Percentiles rank a stretch among this genome's conserved stretches.
phyloP scores from a whole-genome alignment of 2,113 vertebrate species.

The Dascyllus trimaculatus region DNA sequence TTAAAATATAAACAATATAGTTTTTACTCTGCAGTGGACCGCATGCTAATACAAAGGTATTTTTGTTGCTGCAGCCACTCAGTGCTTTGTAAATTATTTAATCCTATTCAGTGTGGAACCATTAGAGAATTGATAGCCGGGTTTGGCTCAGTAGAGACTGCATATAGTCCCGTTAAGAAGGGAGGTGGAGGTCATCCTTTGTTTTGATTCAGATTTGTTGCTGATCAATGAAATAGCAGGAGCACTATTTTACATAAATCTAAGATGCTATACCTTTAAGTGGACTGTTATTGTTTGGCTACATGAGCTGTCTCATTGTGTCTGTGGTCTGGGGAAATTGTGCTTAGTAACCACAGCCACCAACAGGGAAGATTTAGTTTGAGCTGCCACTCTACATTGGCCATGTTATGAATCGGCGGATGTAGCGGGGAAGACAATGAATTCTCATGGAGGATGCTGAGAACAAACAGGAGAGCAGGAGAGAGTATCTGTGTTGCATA shows the following conservation, averaged over 20 bases:
- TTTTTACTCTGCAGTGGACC: not conserved
- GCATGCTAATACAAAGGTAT: not conserved
- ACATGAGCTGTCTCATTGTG: conserved; percentile 42
- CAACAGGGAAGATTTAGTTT: conserved; percentile 47
- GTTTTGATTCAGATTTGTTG: conserved; percentile 19
- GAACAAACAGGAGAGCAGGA: conserved; percentile 56
- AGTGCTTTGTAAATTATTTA: not conserved
- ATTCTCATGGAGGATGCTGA: conserved; percentile 57
- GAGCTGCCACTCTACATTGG: conserved; percentile 56
- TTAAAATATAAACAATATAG: not conserved
- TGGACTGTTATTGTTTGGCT: conserved; percentile 27
- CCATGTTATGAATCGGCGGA: conserved; percentile 52
- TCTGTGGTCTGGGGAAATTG: conserved; percentile 29
- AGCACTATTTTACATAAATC: conserved; percentile 16
- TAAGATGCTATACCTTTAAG: conserved; percentile 17
- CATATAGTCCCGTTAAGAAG: not conserved
- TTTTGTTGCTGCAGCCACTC: not conserved
- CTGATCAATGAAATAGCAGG: conserved; percentile 1
- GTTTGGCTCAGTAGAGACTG: not conserved
- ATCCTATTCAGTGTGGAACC: not conserved
- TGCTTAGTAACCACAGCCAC: conserved; percentile 40
- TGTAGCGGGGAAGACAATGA: conserved; percentile 46
- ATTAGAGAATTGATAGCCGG: conserved; percentile 19
- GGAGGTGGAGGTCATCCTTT: not conserved
- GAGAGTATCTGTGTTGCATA: conserved; percentile 59